Conservation (phyloP, 30 jellyfish, hydroid and myxozoan genomes). For the Sanderia malayensis region DNA sequence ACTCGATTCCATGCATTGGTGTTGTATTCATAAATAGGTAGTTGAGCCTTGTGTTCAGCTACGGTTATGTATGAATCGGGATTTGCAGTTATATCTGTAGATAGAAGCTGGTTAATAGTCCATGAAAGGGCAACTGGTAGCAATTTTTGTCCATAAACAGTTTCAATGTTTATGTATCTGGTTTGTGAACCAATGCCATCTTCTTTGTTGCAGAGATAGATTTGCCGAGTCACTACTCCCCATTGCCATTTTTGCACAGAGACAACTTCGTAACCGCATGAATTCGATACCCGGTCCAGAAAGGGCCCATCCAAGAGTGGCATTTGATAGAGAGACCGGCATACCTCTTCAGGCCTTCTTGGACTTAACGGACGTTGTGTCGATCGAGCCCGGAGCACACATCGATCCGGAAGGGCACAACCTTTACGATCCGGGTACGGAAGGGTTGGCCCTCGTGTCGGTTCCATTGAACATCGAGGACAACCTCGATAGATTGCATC, state of each 20-base stretch:
- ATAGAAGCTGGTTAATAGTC: no score
- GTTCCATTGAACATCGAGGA: conserved; percentile 43
- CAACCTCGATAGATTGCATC: conserved; percentile 28
- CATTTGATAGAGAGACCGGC: conserved; percentile 63
- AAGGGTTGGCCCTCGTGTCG: conserved; percentile 42
- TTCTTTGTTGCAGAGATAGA: conserved; percentile 50
- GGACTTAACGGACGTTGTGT: conserved; percentile 36
- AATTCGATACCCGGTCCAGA: conserved; percentile 47
- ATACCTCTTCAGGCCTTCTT: conserved; percentile 49
- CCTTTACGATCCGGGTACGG: conserved; percentile 56
- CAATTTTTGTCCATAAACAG: no score
- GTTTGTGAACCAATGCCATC: no score
- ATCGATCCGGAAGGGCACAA: conserved; percentile 80
- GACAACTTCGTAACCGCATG: conserved; percentile 49
- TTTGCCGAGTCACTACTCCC: conserved; percentile 76
- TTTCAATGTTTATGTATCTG: no score
- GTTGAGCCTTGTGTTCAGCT: no score
- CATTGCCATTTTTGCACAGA: conserved; percentile 53
- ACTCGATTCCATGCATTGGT: no score
- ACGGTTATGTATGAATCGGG: no score
- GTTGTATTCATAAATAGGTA: no score
- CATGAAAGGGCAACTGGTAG: no score
- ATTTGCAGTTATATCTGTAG: no score
- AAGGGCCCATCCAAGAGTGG: conserved; percentile 53
- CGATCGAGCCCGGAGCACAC: conserved; percentile 80